These are phyloP conservation scores for Drusus annulatus DNA, from an alignment of 1,140 invertebrate genomes.

Conservation along the genomic window DNA sequence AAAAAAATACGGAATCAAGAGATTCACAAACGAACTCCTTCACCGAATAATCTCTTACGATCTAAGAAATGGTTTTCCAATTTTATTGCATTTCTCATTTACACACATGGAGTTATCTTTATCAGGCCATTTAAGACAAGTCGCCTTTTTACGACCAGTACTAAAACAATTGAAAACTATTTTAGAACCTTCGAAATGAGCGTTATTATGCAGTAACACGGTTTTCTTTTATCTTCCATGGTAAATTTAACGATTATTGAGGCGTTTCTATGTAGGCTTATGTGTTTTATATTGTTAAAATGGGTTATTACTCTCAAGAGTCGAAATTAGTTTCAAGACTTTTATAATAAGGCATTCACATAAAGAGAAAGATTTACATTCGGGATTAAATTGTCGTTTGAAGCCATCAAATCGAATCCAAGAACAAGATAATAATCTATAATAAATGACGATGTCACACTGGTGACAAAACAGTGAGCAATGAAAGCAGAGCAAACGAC, in stretches of 20 bases:
- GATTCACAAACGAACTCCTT: background rate
- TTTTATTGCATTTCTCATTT: constrained; percentile 17
- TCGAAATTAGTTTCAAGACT: too few relatives aligned
- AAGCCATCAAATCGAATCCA: too few relatives aligned
- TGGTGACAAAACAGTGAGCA: too few relatives aligned
- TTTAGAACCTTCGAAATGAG: constrained; percentile 4
- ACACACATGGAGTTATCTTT: constrained; percentile 5
- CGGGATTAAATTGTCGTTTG: too few relatives aligned
- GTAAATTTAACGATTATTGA: constrained; percentile 26
- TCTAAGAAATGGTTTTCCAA: constrained; percentile 13
- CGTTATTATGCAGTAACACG: background rate
- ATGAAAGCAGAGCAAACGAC: too few relatives aligned
- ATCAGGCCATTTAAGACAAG: constrained; percentile 17
- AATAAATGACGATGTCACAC: too few relatives aligned
- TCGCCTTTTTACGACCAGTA: background rate
- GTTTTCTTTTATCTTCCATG: background rate
- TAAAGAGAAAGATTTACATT: too few relatives aligned
- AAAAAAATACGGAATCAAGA: too few relatives aligned
- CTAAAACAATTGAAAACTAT: constrained; percentile 13
- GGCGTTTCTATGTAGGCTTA: background rate
- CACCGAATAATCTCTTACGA: constrained; percentile 1
- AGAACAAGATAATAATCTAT: too few relatives aligned
- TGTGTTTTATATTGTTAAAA: background rate
- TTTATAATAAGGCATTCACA: too few relatives aligned
- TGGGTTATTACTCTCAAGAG: too few relatives aligned